Conservation (phyloP, 2,888 invertebrate species). For the Malthinus flaveolus region DNA sequence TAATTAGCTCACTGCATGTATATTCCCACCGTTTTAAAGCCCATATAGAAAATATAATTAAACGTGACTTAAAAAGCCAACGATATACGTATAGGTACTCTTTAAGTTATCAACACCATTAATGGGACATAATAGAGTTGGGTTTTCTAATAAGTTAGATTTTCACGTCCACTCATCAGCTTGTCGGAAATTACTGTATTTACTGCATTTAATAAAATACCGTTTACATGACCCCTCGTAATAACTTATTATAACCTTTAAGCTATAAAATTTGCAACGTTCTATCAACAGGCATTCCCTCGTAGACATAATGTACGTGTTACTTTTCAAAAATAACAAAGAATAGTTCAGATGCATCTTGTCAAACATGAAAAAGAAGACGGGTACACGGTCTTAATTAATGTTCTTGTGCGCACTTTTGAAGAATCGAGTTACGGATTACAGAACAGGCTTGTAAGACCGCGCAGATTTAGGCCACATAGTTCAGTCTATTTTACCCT, state of each 20-base stretch:
- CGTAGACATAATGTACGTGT: too few relatives aligned
- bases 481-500: too few relatives aligned
- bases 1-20: slow-evolving; percentile 1
- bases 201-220: slow-evolving; percentile 9
- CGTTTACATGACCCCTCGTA: slow-evolving; percentile 16
- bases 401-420: too few relatives aligned
- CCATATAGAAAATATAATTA: slow-evolving; percentile 14
- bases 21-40: slow-evolving; percentile 1
- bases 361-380: too few relatives aligned
- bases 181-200: slow-evolving; percentile 22
- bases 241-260: slow-evolving; percentile 16
- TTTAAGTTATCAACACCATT: not conserved
- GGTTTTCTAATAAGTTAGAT: not conserved
- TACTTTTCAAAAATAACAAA: too few relatives aligned
- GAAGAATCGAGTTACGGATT: too few relatives aligned
- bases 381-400: too few relatives aligned
- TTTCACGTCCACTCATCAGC: slow-evolving; percentile 20
- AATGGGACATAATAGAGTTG: slow-evolving; percentile 9
- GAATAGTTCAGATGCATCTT: too few relatives aligned
- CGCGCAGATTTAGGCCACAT: too few relatives aligned
- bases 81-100: slow-evolving; percentile 6
- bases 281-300: too few relatives aligned
- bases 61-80: slow-evolving; percentile 20
- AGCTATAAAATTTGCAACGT: slow-evolving; percentile 5
- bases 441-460: too few relatives aligned